Evolutionary conservation across 2,797 vertebrate species (phyloP).

Genomic region (Melanotaenia nigrans): DNA sequence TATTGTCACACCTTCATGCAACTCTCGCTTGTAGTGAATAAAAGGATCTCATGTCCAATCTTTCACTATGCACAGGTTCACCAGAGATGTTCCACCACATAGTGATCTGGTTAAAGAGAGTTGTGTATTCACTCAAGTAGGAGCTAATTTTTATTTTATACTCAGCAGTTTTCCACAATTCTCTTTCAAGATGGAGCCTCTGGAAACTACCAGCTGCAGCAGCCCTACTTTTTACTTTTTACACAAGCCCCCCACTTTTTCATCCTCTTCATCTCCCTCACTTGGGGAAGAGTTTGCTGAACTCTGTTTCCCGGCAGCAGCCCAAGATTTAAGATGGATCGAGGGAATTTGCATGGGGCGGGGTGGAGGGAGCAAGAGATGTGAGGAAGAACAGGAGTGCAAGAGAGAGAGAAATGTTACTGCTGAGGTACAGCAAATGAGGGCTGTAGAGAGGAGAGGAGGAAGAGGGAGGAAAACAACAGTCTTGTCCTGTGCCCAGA

Average conservation of each 20-base stretch:
- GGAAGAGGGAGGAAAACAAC: slow-evolving; percentile 60
- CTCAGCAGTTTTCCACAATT: slow-evolving; percentile 62
- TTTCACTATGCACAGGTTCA: slow-evolving; percentile 9
- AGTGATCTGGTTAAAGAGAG: slow-evolving; percentile 22
- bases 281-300: slow-evolving; percentile 69
- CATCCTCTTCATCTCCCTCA: slow-evolving; percentile 38
- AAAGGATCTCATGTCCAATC: background rate
- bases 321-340: slow-evolving; percentile 73
- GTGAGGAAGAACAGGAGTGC: slow-evolving; percentile 44
- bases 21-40: slow-evolving; percentile 13
- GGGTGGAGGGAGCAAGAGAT: slow-evolving; percentile 57
- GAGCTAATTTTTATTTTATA: slow-evolving; percentile 59
- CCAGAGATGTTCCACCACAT: slow-evolving; percentile 24
- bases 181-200: slow-evolving; percentile 62
- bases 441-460: slow-evolving; percentile 51
- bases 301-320: slow-evolving; percentile 73
- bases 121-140: slow-evolving; percentile 41
- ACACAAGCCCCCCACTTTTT: slow-evolving; percentile 52
- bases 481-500: slow-evolving; percentile 56
- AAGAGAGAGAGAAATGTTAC: slow-evolving; percentile 60
- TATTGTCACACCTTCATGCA: background rate
- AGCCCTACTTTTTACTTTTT: slow-evolving; percentile 67
- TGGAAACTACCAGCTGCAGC: slow-evolving; percentile 56
- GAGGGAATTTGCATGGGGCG: slow-evolving; percentile 69
- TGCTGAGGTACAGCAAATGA: slow-evolving; percentile 73